phyloP scores from a whole-genome alignment of 1,140 invertebrate genomes.

The Helicoverpa zea region DNA sequence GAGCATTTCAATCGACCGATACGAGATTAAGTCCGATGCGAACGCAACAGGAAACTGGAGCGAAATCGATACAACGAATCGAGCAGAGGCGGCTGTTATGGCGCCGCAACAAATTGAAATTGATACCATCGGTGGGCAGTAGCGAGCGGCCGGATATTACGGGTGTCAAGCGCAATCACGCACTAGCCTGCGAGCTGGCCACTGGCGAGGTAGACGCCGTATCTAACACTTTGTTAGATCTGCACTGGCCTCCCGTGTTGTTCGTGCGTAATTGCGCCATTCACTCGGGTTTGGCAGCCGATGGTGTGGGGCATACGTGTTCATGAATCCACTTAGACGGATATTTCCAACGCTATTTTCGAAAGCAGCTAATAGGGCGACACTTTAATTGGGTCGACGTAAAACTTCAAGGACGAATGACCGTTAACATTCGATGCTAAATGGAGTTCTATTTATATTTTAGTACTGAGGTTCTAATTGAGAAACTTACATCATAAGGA shows the following conservation, averaged over 20 bases:
- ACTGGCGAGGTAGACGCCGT: slow-evolving; percentile 51
- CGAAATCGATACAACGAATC: slow-evolving; percentile 80
- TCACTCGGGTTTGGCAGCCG: slow-evolving; percentile 32
- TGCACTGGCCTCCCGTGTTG: slow-evolving; percentile 30
- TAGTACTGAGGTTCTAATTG: too few relatives aligned
- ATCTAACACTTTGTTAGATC: slow-evolving; percentile 61
- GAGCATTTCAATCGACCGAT: slow-evolving; percentile 73
- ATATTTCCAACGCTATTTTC: slow-evolving; percentile 36
- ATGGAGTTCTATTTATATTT: not conserved
- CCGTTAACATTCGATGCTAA: not conserved
- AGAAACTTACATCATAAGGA: too few relatives aligned
- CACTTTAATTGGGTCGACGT: slow-evolving; percentile 3
- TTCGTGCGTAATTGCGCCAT: slow-evolving; percentile 42
- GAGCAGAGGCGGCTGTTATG: slow-evolving; percentile 76
- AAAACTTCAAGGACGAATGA: slow-evolving; percentile 25
- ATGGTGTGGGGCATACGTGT: slow-evolving; percentile 21
- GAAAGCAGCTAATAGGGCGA: slow-evolving; percentile 23
- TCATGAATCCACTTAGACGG: slow-evolving; percentile 34
- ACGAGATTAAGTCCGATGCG: slow-evolving; percentile 78
- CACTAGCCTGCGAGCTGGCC: slow-evolving; percentile 57
- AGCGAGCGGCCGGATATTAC: slow-evolving; percentile 80
- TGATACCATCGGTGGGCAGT: slow-evolving; percentile 82
- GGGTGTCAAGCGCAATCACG: slow-evolving; percentile 82
- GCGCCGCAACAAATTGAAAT: slow-evolving; percentile 85
- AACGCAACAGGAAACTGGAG: slow-evolving; percentile 82